Base-by-base conservation (phyloP, 2,797 vertebrate genomes). In the Macrochelys suwanniensis region DNA sequence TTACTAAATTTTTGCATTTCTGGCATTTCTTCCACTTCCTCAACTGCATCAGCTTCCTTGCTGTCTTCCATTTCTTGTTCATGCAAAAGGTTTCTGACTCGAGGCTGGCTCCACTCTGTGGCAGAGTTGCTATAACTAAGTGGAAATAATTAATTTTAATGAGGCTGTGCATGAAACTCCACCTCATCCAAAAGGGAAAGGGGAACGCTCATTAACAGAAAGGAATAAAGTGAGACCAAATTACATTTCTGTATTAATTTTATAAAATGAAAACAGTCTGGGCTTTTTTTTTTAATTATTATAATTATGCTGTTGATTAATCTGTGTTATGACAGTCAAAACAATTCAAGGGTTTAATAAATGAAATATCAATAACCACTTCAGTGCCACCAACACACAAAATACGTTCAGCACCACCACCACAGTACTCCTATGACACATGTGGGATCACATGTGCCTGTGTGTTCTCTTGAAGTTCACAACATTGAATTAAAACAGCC, bases 1-100 rank as follows among this genome's bases (percentile, higher is more conserved):
- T 97, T 96, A 99, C 99, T 96, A 82, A 97, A 84, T 84, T 95
- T 98, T 37, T 83, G 98, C 84, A 84, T 95, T 95, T 98, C 98
- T 33, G 95, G 51, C 2, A 51, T 49, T 82, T 98, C 98, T 68
- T 98, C 98, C 84, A 37, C 94, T 71, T 98, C 98, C 65, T 98
- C 98, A 50, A 2, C 93, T 45, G 96, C 97, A 17, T 98, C 97
- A 49, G 15, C 10, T 82, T 96, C 98, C 59, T 95, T 95, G 28
- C 94, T 94, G 51, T 98, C 96, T 82, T 98, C 98, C 17, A 94
- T 84, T 25, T 98, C 97, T 85, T 98, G 96, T 56, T 98, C 89
- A 83, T 51, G 94, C 81, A 97, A 94, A 5, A 57, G 93, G 74
- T 79, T 95, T 88, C 95, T 95, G 51, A 76, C 89, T 1, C 80